phyloP scores from a whole-genome alignment of 2,113 vertebrate species.

The Neomonachus schauinslandi region DNA sequence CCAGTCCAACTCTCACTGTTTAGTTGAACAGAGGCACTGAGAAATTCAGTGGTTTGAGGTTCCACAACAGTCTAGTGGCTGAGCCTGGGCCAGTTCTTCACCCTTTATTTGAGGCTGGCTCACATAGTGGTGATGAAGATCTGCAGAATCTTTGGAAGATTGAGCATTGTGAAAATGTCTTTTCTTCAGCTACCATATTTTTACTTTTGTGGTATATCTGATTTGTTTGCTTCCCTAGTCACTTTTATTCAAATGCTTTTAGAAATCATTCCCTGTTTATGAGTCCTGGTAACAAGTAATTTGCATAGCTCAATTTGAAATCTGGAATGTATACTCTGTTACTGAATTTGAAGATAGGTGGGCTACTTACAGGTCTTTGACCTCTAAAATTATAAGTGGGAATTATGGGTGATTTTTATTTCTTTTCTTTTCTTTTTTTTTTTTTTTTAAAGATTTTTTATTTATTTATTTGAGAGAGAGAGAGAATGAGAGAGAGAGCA shows the following conservation, averaged over 20 bases:
- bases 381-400: constrained; percentile 8
- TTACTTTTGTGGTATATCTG: constrained; percentile 30
- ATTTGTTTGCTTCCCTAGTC: neutral
- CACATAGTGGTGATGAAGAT: neutral
- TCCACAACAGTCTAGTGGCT: neutral
- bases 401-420: neutral
- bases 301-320: constrained; percentile 50
- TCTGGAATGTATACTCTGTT: constrained; percentile 35
- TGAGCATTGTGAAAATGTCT: neutral
- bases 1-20: neutral
- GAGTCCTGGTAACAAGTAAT: neutral
- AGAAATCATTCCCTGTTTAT: constrained; percentile 5
- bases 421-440: neutral
- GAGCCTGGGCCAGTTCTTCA: neutral
- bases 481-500: too few relatives aligned
- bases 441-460: too few relatives aligned
- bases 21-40: neutral
- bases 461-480: too few relatives aligned
- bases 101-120: neutral
- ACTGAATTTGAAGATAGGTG: constrained; percentile 34
- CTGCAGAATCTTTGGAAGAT: neutral
- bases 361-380: neutral
- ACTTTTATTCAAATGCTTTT: neutral
- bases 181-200: neutral
- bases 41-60: constrained; percentile 5